Base-by-base conservation (phyloP, 2,797 vertebrate genomes). In the Coregonus suidteri region DNA sequence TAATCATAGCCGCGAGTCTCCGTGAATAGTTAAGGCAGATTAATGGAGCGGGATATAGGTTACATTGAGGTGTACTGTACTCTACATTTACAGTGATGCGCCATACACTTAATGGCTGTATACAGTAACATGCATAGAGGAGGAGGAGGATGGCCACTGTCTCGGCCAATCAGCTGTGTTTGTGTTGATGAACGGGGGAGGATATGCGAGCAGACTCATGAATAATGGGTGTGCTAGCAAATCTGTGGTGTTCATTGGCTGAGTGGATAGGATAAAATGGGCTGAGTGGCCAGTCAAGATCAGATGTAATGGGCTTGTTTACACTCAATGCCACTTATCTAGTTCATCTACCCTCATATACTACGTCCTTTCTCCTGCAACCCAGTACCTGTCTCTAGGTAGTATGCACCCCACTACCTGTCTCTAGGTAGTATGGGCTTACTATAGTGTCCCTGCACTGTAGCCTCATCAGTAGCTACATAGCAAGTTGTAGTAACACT, bases 361-460 rank as follows among this genome's bases (percentile, higher is more conserved):
- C 70, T 75, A 67, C 75, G 25, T 25, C 70, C 86, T 91, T 91
- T 85, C 88, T 78, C 76, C 74, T 65, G 79, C 81, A 47, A 47
- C 41, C 41, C 41, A 47, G 2, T 13, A 47, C 9, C 9, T 47
- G 41, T 47, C 41, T 11, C 41, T 47, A 3, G 9, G 9, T 13
- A 11, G 41, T 47, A 47, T 11, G 41, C 25, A 25, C 25, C 25
- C 25, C 41, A 47, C 9, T 13, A 47, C 9, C 9, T 47, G 41
- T 47, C 41, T 11, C 41, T 47, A 3, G 9, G 9, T 13, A 11
- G 41, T 47, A 47, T 11, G 41, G 41, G 41, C 9, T 47, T 47
- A 13, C 9, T 47, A 11, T 47, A 2, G 9, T 47, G 9, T 47
- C 41, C 78, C 62, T 84, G 79, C 77, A 82, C 77, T 18, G 56